A percentile compares a stretch with the other conserved stretches of the same genome.
Conservation (phyloP, 2,888 invertebrate species). For the Agonum fuliginosum region DNA sequence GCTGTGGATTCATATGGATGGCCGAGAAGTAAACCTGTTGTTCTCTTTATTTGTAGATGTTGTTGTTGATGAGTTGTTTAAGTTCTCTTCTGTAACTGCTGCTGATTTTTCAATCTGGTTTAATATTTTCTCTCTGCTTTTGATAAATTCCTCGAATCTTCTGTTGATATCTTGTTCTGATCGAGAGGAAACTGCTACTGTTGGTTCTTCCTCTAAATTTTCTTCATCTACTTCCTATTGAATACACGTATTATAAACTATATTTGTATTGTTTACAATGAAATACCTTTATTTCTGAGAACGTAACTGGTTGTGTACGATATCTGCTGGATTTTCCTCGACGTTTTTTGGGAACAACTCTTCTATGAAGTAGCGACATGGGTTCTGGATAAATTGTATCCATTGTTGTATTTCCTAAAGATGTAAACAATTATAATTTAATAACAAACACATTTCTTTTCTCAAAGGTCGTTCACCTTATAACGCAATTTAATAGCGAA, state of each 20-base stretch:
- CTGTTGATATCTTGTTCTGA: conserved; percentile 75
- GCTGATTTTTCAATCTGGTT: conserved; percentile 60
- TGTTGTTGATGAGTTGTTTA: conserved; percentile 9
- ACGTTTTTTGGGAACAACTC: conserved; percentile 76
- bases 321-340: conserved; percentile 75
- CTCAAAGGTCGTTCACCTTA: conserved; percentile 41
- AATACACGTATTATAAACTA: conserved; percentile 34
- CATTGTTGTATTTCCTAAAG: conserved; percentile 69
- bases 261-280: background rate
- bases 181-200: conserved; percentile 73
- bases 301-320: conserved; percentile 84
- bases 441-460: conserved; percentile 10
- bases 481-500: conserved; percentile 36
- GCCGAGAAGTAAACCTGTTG: conserved; percentile 45
- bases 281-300: conserved; percentile 82
- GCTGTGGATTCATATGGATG: conserved; percentile 43
- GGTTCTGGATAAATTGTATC: conserved; percentile 83
- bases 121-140: conserved; percentile 71
- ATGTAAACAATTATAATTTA: conserved; percentile 4
- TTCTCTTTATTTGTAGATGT: no score
- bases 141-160: conserved; percentile 77
- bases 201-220: conserved; percentile 72
- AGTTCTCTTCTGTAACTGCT: conserved; percentile 48
- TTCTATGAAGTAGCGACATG: conserved; percentile 77
- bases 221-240: conserved; percentile 83